Conservation (phyloP, 1,140 invertebrate genomes). For the Tetragnatha versicolor region DNA sequence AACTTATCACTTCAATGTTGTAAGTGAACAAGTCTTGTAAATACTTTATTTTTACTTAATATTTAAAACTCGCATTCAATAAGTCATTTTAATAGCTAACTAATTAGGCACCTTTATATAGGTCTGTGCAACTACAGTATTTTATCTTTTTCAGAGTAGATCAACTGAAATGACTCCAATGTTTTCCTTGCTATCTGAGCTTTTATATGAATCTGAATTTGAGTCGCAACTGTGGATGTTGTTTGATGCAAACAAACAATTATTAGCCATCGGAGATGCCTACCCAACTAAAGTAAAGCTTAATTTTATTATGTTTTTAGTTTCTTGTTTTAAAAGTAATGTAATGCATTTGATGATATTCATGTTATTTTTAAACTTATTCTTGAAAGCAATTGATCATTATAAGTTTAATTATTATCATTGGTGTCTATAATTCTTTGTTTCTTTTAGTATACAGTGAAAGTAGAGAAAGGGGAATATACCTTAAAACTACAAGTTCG, state of each 20-base stretch:
- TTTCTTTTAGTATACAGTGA: constrained; percentile 77
- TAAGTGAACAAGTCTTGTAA: constrained; percentile 16
- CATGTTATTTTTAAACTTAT: background rate
- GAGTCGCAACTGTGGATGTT: constrained; percentile 97
- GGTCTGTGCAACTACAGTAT: background rate
- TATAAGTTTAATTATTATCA: background rate
- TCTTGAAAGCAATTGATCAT: background rate
- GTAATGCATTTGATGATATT: too few species aligned
- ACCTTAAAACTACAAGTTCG: constrained; percentile 83
- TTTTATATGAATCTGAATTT: constrained; percentile 92
- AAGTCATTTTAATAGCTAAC: background rate
- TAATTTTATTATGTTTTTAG: background rate
- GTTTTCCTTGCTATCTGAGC: constrained; percentile 79
- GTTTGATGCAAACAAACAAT: constrained; percentile 90
- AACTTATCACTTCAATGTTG: constrained; percentile 83
- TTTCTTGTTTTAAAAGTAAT: too few species aligned
- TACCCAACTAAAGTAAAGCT: constrained; percentile 47
- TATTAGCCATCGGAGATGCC: constrained; percentile 82
- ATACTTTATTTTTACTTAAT: too few species aligned
- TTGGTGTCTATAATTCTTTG: constrained; percentile 45
- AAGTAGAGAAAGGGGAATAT: constrained; percentile 97
- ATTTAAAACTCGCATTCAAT: background rate
- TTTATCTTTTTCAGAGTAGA: constrained; percentile 68
- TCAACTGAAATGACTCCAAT: constrained; percentile 82
- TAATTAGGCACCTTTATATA: background rate